Percentiles rank a stretch among this genome's conserved stretches.
Conservation (phyloP, 2,797 vertebrate genomes). For the Enteromius thamalakanensis region DNA sequence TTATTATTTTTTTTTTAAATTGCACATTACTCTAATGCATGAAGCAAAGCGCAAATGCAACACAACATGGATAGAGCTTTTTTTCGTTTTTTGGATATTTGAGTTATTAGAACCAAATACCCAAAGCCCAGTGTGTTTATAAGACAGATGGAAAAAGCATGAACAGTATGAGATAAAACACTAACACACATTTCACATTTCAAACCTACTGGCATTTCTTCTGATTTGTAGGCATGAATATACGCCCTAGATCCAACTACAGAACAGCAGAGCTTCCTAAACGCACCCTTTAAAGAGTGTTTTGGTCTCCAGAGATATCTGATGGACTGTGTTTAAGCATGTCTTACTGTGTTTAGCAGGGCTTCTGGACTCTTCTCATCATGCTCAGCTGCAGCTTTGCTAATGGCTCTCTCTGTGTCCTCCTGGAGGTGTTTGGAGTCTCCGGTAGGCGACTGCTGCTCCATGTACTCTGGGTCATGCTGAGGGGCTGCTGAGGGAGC, state of each 20-base stretch:
- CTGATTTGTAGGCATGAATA: neutral
- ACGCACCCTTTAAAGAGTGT: neutral
- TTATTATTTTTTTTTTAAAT: neutral
- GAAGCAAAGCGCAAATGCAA: slow-evolving; percentile 1
- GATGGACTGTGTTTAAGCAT: neutral
- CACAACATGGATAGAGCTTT: neutral
- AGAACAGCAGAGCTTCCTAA: slow-evolving; percentile 2
- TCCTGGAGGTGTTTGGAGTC: slow-evolving; percentile 91
- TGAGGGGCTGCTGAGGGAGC: slow-evolving; percentile 75
- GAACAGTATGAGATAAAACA: neutral
- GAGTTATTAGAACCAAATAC: slow-evolving; percentile 1
- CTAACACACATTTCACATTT: neutral
- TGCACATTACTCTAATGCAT: neutral
- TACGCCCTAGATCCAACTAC: neutral
- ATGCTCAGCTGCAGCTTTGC: slow-evolving; percentile 86
- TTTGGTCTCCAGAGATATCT: neutral
- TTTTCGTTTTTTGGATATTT: neutral
- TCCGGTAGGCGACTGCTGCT: slow-evolving; percentile 89
- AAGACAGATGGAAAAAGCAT: slow-evolving; percentile 14
- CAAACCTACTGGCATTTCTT: neutral
- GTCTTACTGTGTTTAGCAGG: slow-evolving; percentile 87
- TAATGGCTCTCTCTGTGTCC: slow-evolving; percentile 90
- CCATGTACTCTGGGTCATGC: slow-evolving; percentile 94
- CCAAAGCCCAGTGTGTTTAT: slow-evolving; percentile 24
- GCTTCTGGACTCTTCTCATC: slow-evolving; percentile 89